Evolutionary conservation across 2,113 vertebrate species (phyloP).

Genomic region (Notothenia coriiceps): DNA sequence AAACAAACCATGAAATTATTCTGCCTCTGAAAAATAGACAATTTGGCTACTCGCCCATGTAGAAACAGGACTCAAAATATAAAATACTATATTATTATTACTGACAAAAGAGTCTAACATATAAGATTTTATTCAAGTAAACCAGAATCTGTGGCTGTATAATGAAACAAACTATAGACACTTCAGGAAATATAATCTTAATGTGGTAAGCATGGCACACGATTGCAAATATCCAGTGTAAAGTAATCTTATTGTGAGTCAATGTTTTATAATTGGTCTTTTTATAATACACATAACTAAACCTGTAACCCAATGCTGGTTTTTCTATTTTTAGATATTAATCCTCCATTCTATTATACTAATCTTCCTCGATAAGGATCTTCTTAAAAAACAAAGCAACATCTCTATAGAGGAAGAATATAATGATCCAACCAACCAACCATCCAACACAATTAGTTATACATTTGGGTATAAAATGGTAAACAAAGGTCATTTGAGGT

Average conservation of each 20-base stretch:
- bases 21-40: background rate
- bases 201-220: background rate
- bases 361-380: slow-evolving; percentile 20
- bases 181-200: background rate
- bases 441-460: background rate
- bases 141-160: background rate
- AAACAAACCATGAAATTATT: slow-evolving; percentile 4
- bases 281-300: background rate
- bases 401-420: background rate
- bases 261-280: background rate
- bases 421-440: slow-evolving; percentile 10
- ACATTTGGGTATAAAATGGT: background rate
- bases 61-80: background rate
- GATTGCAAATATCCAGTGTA: background rate
- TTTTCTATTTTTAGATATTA: slow-evolving; percentile 23
- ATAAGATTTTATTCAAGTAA: background rate
- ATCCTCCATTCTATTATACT: slow-evolving; percentile 10
- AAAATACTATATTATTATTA: background rate
- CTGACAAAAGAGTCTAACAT: background rate
- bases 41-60: background rate
- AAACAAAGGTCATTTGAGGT: slow-evolving; percentile 9
- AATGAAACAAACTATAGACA: background rate
- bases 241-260: background rate
- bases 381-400: background rate
- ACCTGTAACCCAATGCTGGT: background rate